Percentiles rank a stretch among this genome's conserved stretches.
Evolutionary conservation across 2,888 invertebrate species (phyloP).

Genomic region (Drosophila acutilabella): DNA sequence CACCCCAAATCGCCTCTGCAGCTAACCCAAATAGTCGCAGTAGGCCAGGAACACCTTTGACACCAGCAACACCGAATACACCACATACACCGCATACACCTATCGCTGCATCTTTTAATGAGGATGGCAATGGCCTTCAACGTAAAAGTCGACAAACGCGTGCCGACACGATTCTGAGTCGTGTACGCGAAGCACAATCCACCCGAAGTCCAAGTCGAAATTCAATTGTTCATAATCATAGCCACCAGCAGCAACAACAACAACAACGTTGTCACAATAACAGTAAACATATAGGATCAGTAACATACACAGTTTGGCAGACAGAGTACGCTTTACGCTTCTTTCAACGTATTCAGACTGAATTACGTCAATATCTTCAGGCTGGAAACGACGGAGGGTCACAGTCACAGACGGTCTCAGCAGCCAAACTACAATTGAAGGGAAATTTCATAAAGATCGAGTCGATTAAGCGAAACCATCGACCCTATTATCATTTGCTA

Average conservation of each 20-base stretch:
- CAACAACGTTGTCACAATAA: slow-evolving; percentile 28
- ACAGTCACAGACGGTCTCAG: not conserved
- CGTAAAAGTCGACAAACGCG: slow-evolving; percentile 85
- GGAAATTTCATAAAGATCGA: slow-evolving; percentile 91
- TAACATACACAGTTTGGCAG: slow-evolving; percentile 86
- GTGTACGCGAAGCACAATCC: slow-evolving; percentile 86
- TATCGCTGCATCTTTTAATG: slow-evolving; percentile 33
- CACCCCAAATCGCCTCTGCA: not conserved
- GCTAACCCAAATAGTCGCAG: slow-evolving; percentile 37
- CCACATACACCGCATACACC: slow-evolving; percentile 57
- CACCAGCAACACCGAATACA: slow-evolving; percentile 80
- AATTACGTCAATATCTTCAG: slow-evolving; percentile 78
- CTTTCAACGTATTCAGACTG: slow-evolving; percentile 88
- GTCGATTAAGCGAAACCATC: slow-evolving; percentile 80
- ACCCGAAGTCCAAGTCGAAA: not conserved
- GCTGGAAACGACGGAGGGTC: slow-evolving; percentile 32
- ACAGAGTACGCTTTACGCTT: slow-evolving; percentile 87
- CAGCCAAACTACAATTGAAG: slow-evolving; percentile 85
- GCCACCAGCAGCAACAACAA: slow-evolving; percentile 34
- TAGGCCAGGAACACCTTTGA: slow-evolving; percentile 65
- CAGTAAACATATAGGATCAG: not conserved
- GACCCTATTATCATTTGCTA: slow-evolving; percentile 84
- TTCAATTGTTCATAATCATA: not conserved
- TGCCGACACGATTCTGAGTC: slow-evolving; percentile 93
- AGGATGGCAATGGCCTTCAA: slow-evolving; percentile 49